Percentiles rank a stretch among this genome's conserved stretches.
Evolutionary conservation across 2,888 invertebrate genomes (phyloP).

Genomic region (Tenodera sinensis): DNA sequence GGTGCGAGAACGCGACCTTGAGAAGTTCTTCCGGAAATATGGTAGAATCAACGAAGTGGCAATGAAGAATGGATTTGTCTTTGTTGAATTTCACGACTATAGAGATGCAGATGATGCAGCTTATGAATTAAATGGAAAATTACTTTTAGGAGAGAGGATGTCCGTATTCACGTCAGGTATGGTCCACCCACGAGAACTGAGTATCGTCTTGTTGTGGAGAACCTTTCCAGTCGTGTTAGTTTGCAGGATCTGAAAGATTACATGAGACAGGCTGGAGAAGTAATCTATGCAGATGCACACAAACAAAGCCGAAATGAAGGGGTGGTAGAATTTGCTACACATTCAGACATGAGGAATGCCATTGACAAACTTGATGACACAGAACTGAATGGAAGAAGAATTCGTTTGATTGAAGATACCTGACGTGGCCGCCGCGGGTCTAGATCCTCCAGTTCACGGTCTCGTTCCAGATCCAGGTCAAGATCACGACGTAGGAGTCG

Average conservation of each 20-base stretch:
- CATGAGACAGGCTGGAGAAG: slow-evolving; percentile 99
- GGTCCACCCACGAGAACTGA: slow-evolving; percentile 97
- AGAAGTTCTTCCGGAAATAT: slow-evolving; percentile 94
- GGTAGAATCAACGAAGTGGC: slow-evolving; percentile 90
- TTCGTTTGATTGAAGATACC: slow-evolving; percentile 83
- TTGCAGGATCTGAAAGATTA: slow-evolving; percentile 99
- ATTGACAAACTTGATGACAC: slow-evolving; percentile 95
- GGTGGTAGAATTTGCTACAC: slow-evolving; percentile 94
- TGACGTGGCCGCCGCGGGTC: slow-evolving; percentile 58
- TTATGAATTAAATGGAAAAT: slow-evolving; percentile 96
- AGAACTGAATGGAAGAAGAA: slow-evolving; percentile 91
- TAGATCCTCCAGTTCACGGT: slow-evolving; percentile 62
- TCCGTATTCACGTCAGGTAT: slow-evolving; percentile 79
- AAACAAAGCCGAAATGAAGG: slow-evolving; percentile 93
- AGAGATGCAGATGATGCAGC: slow-evolving; percentile 98
- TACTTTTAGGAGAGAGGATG: slow-evolving; percentile 87
- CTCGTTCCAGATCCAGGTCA: slow-evolving; percentile 67
- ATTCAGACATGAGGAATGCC: slow-evolving; percentile 93
- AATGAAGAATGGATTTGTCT: slow-evolving; percentile 96
- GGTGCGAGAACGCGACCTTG: slow-evolving; percentile 88
- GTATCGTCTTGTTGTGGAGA: slow-evolving; percentile 94
- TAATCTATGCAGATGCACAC: slow-evolving; percentile 97
- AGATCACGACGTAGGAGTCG: slow-evolving; percentile 52
- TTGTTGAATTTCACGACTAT: slow-evolving; percentile 98
- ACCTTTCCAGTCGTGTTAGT: slow-evolving; percentile 95